These are phyloP conservation scores for Papilio gigon DNA, from an alignment of 2,888 invertebrate genomes.

Conservation along the genomic window DNA sequence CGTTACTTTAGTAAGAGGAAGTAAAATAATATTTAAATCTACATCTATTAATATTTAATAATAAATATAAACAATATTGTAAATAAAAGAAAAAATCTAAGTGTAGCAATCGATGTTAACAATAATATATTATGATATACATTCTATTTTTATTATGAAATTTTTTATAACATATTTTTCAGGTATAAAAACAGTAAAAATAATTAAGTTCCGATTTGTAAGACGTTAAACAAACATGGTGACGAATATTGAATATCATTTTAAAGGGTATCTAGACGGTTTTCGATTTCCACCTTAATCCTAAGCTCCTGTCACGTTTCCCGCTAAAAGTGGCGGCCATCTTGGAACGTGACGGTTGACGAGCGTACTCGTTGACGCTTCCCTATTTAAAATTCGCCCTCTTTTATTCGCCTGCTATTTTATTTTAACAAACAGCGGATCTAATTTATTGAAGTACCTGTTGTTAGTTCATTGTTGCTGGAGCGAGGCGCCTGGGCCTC, in stretches of 20 bases:
- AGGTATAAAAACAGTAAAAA: not conserved
- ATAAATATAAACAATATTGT: too few relatives aligned
- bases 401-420: conserved; percentile 67
- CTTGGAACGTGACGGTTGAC: conserved; percentile 73
- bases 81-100: too few relatives aligned
- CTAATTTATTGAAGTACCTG: conserved; percentile 67
- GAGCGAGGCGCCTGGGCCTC: too few relatives aligned
- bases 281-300: conserved; percentile 41
- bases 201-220: not conserved
- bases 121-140: too few relatives aligned
- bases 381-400: conserved; percentile 71
- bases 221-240: not conserved
- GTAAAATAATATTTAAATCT: too few relatives aligned
- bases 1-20: too few relatives aligned
- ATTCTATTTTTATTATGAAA: too few relatives aligned
- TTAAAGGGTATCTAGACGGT: conserved; percentile 31
- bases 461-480: conserved; percentile 66
- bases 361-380: conserved; percentile 62
- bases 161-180: not conserved
- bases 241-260: conserved; percentile 12
- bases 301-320: conserved; percentile 67
- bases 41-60: too few relatives aligned
- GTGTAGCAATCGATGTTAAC: too few relatives aligned
- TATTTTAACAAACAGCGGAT: conserved; percentile 60
- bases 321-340: conserved; percentile 71